These are phyloP conservation scores for Pteria penguin DNA, from an alignment of 2,888 invertebrate species.

Conservation along the genomic window DNA sequence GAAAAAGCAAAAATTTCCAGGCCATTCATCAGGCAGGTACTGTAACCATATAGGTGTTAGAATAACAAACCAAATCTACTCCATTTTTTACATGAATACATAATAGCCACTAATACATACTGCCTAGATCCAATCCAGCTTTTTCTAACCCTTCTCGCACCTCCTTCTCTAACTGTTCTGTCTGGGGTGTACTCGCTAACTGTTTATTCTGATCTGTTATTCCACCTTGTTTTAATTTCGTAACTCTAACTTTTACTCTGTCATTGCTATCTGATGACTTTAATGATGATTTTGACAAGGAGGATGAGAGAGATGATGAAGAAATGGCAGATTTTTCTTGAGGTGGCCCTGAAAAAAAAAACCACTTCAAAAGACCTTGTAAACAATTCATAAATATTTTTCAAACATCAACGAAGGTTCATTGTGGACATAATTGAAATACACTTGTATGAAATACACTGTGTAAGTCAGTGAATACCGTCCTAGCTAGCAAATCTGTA, in stretches of 20 bases:
- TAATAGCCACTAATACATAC: conserved; percentile 45
- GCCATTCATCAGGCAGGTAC: no score
- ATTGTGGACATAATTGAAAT: no score
- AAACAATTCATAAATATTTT: no score
- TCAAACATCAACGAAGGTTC: no score
- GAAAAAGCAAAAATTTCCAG: no score
- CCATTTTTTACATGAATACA: background rate
- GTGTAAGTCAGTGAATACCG: no score
- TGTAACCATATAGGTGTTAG: background rate
- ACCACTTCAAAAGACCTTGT: no score
- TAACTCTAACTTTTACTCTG: conserved; percentile 63
- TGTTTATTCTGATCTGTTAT: conserved; percentile 11
- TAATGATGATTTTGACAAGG: background rate
- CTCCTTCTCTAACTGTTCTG: conserved; percentile 68
- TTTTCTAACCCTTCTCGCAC: conserved; percentile 73
- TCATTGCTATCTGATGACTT: conserved; percentile 38
- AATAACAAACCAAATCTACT: no score
- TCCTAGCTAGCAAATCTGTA: no score
- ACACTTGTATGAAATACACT: no score
- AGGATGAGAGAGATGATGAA: background rate
- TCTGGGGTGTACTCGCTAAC: conserved; percentile 47
- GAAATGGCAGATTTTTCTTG: no score
- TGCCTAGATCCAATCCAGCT: conserved; percentile 73
- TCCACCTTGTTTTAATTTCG: conserved; percentile 51
- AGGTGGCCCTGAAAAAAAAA: no score